phyloP scores from a whole-genome alignment of 2,113 vertebrate genomes.

The Pterocles gutturalis region DNA sequence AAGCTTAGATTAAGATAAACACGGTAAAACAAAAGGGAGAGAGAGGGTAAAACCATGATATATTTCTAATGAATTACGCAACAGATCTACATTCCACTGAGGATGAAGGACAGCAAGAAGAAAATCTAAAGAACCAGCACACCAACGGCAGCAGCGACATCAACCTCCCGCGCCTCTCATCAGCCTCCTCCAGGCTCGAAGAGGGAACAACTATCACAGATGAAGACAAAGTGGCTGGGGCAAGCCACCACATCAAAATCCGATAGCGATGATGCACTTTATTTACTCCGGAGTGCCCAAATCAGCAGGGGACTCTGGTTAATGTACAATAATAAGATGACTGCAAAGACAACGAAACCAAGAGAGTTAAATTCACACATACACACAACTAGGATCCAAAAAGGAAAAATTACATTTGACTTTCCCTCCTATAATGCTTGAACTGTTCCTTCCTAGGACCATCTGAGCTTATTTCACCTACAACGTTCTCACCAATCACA shows the following conservation, averaged over 20 bases:
- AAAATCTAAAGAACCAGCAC: background rate
- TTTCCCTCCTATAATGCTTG: background rate
- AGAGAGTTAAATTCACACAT: background rate
- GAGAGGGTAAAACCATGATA: background rate
- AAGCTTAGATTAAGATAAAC: background rate
- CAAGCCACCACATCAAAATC: slow-evolving; percentile 84
- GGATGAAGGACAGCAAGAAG: background rate
- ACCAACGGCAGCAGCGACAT: background rate
- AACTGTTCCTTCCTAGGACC: background rate
- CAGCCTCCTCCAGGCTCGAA: background rate
- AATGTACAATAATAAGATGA: slow-evolving; percentile 69
- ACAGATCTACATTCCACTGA: background rate
- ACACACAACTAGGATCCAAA: background rate
- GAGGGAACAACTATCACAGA: background rate
- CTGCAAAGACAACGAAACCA: background rate
- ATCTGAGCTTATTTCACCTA: slow-evolving; percentile 57
- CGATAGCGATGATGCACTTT: slow-evolving; percentile 80
- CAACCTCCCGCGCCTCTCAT: background rate
- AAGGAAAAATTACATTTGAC: background rate
- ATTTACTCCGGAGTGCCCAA: slow-evolving; percentile 81
- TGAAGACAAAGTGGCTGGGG: slow-evolving; percentile 79
- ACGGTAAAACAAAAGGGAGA: background rate
- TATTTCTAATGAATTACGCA: background rate
- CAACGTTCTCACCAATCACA: slow-evolving; percentile 69
- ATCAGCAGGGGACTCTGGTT: slow-evolving; percentile 85